Conservation (phyloP, 2,888 invertebrate species). For the Tipula helvola region DNA sequence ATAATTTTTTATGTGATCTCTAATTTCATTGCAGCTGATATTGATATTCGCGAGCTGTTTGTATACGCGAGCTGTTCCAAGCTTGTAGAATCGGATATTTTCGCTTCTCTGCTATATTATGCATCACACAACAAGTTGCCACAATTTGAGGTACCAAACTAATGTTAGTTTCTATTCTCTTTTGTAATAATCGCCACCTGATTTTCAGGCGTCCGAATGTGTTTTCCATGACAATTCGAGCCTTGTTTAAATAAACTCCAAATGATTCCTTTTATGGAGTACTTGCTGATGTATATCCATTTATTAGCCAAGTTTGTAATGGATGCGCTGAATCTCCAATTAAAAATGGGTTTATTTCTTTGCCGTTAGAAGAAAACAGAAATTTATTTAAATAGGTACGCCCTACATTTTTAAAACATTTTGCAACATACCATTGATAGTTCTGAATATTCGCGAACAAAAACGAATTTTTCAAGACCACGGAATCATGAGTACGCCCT, state of each 20-base stretch:
- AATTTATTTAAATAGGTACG: too few species aligned
- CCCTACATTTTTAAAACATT: too few species aligned
- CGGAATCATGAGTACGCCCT: too few species aligned
- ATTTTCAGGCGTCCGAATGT: constrained; percentile 23
- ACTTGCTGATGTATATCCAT: constrained; percentile 10
- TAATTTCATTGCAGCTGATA: background rate
- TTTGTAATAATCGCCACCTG: constrained; percentile 20
- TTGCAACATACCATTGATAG: too few species aligned
- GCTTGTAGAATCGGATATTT: background rate
- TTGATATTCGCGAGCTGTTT: background rate
- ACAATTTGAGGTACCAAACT: constrained; percentile 19
- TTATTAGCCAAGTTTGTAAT: constrained; percentile 16
- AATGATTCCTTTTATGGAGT: constrained; percentile 18
- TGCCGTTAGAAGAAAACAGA: too few species aligned
- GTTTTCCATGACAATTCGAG: constrained; percentile 19
- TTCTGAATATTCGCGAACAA: too few species aligned
- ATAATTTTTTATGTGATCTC: background rate
- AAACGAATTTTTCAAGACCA: too few species aligned
- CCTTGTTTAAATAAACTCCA: too few species aligned
- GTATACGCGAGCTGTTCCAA: background rate
- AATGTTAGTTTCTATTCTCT: constrained; percentile 19
- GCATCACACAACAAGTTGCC: constrained; percentile 19
- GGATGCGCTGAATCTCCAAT: constrained; percentile 20
- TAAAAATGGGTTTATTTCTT: constrained; percentile 17
- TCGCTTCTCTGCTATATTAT: constrained; percentile 16